Evolutionary conservation across 2,113 vertebrate species (phyloP).

Genomic region (Aegotheles bennettii): DNA sequence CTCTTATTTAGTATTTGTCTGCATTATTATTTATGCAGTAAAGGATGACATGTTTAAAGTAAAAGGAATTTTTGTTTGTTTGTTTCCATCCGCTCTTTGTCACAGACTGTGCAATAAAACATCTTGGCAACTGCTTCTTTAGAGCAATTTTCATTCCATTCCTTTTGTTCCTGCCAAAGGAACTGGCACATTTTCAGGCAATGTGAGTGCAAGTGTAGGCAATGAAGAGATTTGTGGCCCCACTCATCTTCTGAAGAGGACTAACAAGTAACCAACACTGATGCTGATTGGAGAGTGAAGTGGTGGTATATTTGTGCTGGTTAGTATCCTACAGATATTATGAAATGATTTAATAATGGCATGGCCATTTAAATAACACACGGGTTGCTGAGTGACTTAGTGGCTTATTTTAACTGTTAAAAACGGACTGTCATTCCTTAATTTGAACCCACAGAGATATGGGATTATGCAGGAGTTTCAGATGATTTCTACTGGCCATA

Average conservation of each 20-base stretch:
- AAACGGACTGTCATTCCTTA: not conserved
- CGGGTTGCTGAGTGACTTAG: not conserved
- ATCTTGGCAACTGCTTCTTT: constrained; percentile 7
- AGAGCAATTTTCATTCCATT: not conserved
- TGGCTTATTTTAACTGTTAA: not conserved
- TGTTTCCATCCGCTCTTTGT: not conserved
- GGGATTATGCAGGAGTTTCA: not conserved
- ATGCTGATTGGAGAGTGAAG: not conserved
- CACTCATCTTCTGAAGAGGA: not conserved
- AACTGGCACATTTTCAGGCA: not conserved
- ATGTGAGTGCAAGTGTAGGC: not conserved
- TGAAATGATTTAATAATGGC: not conserved
- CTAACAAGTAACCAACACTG: not conserved
- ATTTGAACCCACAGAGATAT: not conserved
- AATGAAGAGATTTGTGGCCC: not conserved
- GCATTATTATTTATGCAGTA: constrained; percentile 15
- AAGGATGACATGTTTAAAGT: not conserved
- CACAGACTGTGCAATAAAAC: not conserved
- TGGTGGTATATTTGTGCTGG: constrained; percentile 1
- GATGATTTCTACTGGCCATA: not conserved
- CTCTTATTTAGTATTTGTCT: not conserved
- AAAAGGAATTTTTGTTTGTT: not conserved
- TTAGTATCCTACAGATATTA: not conserved
- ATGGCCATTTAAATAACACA: not conserved
- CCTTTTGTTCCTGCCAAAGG: constrained; percentile 5